Base-by-base conservation (phyloP, 2,888 invertebrate genomes). In the Luffia ferchaultella region DNA sequence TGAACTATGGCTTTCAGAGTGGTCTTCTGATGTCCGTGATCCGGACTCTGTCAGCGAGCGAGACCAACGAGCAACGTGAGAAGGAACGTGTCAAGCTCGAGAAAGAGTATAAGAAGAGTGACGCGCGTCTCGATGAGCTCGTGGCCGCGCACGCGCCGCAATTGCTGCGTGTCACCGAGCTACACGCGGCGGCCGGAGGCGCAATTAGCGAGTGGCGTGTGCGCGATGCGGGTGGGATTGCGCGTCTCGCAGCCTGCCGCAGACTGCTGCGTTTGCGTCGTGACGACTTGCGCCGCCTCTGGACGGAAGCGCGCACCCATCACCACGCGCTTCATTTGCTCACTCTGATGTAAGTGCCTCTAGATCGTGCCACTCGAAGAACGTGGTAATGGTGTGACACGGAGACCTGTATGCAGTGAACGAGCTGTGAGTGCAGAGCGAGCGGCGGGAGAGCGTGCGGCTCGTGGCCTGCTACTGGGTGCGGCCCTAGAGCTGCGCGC, bases 261-360 rank as follows among this genome's bases (percentile, higher is more conserved):
- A 73, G 78, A 20, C 77, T 98, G 50, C 77, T 99, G 54, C 91
- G 95, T 54, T 93, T 97, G 71, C 90, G 96, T 50, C 86, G 97
- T 41, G 97, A 97, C 64, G 98, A 98, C 69, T 80, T 99, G 53
- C 91, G 94, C 62, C 91, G 96, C 57, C 85, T 98, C 51, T 98
- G 98, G 97, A 86, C 94, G 3, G 97, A 98, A 71, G 95, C 96
- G 1, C 88, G 98, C n/a, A 96, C 98, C 64, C 97, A 98, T 65
- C 95, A 96, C 66, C 92, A 96, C 66, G 93, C 96, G 52, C 73
- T 97, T 43, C 89, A 93, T 58, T 89, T 97, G 76, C 76, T 98
- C 44, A 93, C 96, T 60, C 93, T 97, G 76, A 95, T 48, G 42
- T 46, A 30, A 30, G 46, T 30, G 2, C 30, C 7, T 40, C n/a